A percentile compares a stretch with the other conserved stretches of the same genome.
Evolutionary conservation across 2,797 vertebrate genomes (phyloP).

Genomic region (Antennarius maculatus): DNA sequence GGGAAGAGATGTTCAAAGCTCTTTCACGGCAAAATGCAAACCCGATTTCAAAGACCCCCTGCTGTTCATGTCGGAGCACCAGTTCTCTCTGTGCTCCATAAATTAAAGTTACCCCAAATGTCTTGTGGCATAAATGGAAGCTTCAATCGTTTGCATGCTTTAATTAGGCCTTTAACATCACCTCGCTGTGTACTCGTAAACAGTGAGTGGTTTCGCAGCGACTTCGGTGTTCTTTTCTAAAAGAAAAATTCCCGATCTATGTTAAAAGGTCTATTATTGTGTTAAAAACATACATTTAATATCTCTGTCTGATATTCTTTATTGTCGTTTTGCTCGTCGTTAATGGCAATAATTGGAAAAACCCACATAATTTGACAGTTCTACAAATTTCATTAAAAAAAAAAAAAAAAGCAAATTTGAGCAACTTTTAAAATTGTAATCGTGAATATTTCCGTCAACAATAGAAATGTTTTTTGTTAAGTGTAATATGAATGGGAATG

Average conservation of each 20-base stretch:
- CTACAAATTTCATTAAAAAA: too few species aligned
- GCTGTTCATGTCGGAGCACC: conserved; percentile 92
- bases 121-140: conserved; percentile 88
- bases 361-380: too few species aligned
- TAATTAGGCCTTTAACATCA: conserved; percentile 85
- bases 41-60: conserved; percentile 94
- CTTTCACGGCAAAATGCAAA: conserved; percentile 86
- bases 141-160: conserved; percentile 86
- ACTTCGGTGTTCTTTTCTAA: conserved; percentile 16
- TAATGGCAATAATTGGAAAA: not conserved
- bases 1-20: conserved; percentile 93
- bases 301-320: not conserved
- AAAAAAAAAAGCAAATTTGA: not conserved
- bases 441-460: conserved; percentile 9
- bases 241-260: conserved; percentile 1
- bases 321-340: not conserved
- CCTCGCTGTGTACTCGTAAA: conserved; percentile 84
- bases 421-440: not conserved
- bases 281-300: not conserved
- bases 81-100: conserved; percentile 95
- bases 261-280: not conserved
- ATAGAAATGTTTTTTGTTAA: conserved; percentile 35
- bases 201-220: conserved; percentile 59
- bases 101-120: conserved; percentile 93
- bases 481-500: conserved; percentile 64